These are phyloP conservation scores for Pangasius djambal DNA, from an alignment of 2,797 vertebrate genomes.

Conservation along the genomic window DNA sequence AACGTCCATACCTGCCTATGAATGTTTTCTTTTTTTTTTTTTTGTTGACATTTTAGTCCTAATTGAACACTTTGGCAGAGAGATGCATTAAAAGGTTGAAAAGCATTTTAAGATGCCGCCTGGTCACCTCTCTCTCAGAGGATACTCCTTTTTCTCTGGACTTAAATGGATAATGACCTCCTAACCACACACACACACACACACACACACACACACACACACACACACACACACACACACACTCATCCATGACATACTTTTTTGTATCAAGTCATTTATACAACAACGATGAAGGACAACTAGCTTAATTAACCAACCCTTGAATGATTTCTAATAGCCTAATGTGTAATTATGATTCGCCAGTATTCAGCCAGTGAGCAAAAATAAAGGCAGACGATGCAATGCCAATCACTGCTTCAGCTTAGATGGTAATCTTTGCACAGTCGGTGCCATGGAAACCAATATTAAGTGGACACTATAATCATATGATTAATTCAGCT, in stretches of 20 bases:
- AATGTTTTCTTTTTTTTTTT: neutral
- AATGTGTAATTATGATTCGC: conserved; percentile 54
- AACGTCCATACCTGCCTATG: neutral
- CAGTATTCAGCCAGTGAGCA: conserved; percentile 47
- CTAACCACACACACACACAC: conserved; percentile 28
- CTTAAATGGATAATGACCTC: conserved; percentile 49
- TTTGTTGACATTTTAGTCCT: neutral
- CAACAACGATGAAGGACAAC: conserved; percentile 34
- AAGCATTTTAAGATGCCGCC: conserved; percentile 38
- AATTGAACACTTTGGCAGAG: conserved; percentile 37
- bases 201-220: conserved; percentile 20
- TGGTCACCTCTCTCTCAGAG: conserved; percentile 26
- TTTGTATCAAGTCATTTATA: conserved; percentile 26
- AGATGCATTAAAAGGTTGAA: conserved; percentile 31
- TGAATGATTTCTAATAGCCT: conserved; percentile 49
- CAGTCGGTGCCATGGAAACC: conserved; percentile 58
- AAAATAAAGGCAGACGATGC: conserved; percentile 54
- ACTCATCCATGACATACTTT: neutral
- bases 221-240: conserved; percentile 24
- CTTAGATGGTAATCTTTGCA: conserved; percentile 48
- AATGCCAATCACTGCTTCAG: conserved; percentile 48
- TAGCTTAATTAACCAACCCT: conserved; percentile 44
- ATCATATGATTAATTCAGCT: conserved; percentile 63
- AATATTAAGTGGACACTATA: conserved; percentile 63
- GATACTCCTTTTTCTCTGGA: neutral